A percentile compares a stretch with the other conserved stretches of the same genome.
Evolutionary conservation across 2,888 invertebrate genomes (phyloP).

Genomic region (Zeuzera pyrina): DNA sequence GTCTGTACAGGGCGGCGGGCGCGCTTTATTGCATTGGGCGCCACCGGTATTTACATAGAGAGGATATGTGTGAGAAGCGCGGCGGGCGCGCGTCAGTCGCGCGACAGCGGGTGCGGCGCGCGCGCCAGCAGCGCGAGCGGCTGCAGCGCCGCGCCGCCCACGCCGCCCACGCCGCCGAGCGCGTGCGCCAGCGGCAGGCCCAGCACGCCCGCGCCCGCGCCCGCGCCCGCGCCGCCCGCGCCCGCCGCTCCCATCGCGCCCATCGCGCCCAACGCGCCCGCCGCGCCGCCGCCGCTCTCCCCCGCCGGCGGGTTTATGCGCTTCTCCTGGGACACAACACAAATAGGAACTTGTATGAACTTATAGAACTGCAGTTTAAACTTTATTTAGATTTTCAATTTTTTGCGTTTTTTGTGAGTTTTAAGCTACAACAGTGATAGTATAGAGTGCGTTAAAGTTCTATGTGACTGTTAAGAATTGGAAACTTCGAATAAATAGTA

Average conservation of each 20-base stretch:
- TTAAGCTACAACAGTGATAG: no score
- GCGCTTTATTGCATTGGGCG: slow-evolving; percentile 13
- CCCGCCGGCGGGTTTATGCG: slow-evolving; percentile 92
- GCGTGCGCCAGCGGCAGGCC: slow-evolving; percentile 30
- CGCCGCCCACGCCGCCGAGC: slow-evolving; percentile 66
- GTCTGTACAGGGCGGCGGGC: slow-evolving; percentile 31
- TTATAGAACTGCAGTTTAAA: no score
- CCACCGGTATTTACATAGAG: slow-evolving; percentile 12
- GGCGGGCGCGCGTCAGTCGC: slow-evolving; percentile 29
- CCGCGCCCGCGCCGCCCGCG: slow-evolving; percentile 41
- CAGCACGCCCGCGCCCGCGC: slow-evolving; percentile 63
- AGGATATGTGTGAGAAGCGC: slow-evolving; percentile 28
- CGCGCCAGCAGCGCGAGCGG: slow-evolving; percentile 53
- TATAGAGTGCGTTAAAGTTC: no score
- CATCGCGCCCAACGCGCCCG: slow-evolving; percentile 71
- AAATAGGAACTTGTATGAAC: no score
- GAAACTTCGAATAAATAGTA: no score
- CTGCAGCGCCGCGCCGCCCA: slow-evolving; percentile 48
- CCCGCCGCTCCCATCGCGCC: slow-evolving; percentile 29
- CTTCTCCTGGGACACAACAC: slow-evolving; percentile 85
- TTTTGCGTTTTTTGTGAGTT: no score
- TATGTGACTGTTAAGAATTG: no score
- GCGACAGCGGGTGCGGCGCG: slow-evolving; percentile 36
- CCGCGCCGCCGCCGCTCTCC: slow-evolving; percentile 27
- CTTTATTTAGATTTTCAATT: no score